phyloP scores from a whole-genome alignment of 1,140 invertebrate genomes.

The Dryas iulia region DNA sequence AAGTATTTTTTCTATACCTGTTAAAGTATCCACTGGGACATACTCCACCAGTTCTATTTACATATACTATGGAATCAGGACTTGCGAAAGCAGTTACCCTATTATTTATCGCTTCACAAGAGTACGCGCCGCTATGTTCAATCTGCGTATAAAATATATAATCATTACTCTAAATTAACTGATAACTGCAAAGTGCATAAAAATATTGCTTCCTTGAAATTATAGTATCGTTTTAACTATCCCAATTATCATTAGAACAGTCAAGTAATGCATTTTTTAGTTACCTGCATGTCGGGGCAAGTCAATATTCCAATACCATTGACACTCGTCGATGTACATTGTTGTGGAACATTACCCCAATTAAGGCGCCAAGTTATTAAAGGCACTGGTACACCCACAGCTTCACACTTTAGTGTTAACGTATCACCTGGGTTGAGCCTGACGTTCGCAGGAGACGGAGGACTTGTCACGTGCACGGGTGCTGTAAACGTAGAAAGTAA shows the following conservation, averaged over 20 bases:
- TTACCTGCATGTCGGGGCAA: constrained; percentile 87
- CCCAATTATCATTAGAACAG: too few species aligned
- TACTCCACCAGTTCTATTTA: constrained; percentile 81
- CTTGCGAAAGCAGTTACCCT: constrained; percentile 91
- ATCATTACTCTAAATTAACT: background rate
- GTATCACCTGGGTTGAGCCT: constrained; percentile 85
- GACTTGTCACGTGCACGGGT: constrained; percentile 51
- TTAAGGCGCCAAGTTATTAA: constrained; percentile 97
- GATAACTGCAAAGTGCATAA: background rate
- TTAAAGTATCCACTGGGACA: constrained; percentile 93
- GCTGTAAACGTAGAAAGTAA: constrained; percentile 38
- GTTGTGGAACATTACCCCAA: constrained; percentile 96
- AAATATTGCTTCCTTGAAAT: too few species aligned
- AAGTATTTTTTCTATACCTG: constrained; percentile 61
- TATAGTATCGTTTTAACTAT: too few species aligned
- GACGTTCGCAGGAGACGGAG: constrained; percentile 86
- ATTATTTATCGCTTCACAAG: constrained; percentile 97
- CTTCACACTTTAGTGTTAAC: constrained; percentile 91
- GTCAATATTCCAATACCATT: constrained; percentile 91
- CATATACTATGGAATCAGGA: constrained; percentile 94
- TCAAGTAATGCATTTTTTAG: too few species aligned
- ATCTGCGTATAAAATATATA: constrained; percentile 50
- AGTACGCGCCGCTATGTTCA: constrained; percentile 96
- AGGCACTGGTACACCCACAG: constrained; percentile 93
- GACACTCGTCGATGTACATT: constrained; percentile 88